Evolutionary conservation across 1,140 invertebrate genomes (phyloP).

Genomic region (Lasioglossum baleicum): DNA sequence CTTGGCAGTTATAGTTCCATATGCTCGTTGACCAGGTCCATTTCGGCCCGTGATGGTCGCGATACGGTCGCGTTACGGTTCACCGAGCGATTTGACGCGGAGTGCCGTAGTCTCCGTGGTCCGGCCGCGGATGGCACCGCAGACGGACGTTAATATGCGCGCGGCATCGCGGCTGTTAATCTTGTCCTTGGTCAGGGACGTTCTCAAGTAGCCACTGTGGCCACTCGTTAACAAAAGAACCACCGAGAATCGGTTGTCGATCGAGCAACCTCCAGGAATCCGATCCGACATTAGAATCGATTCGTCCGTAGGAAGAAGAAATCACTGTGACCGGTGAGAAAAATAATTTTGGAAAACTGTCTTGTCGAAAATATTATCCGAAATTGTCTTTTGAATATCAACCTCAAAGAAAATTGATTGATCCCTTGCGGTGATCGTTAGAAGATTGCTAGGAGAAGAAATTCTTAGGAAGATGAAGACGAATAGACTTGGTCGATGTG

Average conservation of each 20-base stretch:
- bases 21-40: constrained; percentile 59
- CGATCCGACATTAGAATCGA: too few relatives aligned
- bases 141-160: constrained; percentile 56
- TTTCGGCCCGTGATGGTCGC: constrained; percentile 65
- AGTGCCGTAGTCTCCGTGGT: constrained; percentile 17
- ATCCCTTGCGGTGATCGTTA: too few relatives aligned
- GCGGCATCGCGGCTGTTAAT: constrained; percentile 38
- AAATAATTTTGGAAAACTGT: too few relatives aligned
- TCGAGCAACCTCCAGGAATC: too few relatives aligned
- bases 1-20: constrained; percentile 50
- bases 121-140: constrained; percentile 57
- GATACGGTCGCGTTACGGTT: constrained; percentile 75
- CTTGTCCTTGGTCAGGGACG: constrained; percentile 10
- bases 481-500: too few relatives aligned
- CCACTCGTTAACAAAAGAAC: not conserved
- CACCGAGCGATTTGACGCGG: constrained; percentile 73
- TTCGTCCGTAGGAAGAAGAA: too few relatives aligned
- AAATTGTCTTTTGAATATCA: too few relatives aligned
- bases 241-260: not conserved
- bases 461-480: too few relatives aligned
- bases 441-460: too few relatives aligned
- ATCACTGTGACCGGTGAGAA: too few relatives aligned
- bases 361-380: too few relatives aligned
- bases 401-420: too few relatives aligned
- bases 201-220: not conserved